Base-by-base conservation (phyloP, 2,113 vertebrate species). In the Poeciliopsis occidentalis region DNA sequence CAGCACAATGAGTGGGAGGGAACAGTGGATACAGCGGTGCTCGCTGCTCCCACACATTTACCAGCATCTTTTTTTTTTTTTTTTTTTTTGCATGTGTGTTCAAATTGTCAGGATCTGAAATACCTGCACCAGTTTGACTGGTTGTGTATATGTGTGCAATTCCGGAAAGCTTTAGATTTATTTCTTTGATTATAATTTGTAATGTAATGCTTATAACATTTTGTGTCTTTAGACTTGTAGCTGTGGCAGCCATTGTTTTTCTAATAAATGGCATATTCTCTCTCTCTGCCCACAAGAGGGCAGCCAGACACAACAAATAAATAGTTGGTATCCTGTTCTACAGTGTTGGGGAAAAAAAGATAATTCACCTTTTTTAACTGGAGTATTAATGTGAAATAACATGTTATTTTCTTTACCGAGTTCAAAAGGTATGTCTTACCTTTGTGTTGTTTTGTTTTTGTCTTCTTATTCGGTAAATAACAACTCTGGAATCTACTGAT, bases 1-100 rank as follows among this genome's bases (percentile, higher is more conserved):
- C 51, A 76, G 79, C 37, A 24, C 78, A 73, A 75, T 47, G 89
- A 87, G 90, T 93, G 86, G 89, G 89, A 87, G 90, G 92, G 89
- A 64, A 51, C 67, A 51, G 76, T 76, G 81, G 81, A 93, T 80
- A 80, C 47, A 75, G 86, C 87, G 81, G 83, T 80, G 64, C 80
- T 88, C 69, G 78, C 71, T 80, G 44, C 85, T 79, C 85, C 76
- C 85, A 54, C 88, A 79, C 77, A 84, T 66, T 73, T 69, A 80
- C 61, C 80, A 80, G 24, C 62, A 73, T 64, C 62, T 75, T 34
- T 64, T 77, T 66, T 47, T 79, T 79, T 73, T 65, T 69, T 44
- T 27, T 27, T 27, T 27, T 27, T 27, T 27, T 27, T 27, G 37
- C 34, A 51, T 24, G 26, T 24, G 26, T 32, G 24, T 12, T 32